Evolutionary conservation across 2,888 invertebrate species (phyloP).

Genomic region (Athetis lepigone): DNA sequence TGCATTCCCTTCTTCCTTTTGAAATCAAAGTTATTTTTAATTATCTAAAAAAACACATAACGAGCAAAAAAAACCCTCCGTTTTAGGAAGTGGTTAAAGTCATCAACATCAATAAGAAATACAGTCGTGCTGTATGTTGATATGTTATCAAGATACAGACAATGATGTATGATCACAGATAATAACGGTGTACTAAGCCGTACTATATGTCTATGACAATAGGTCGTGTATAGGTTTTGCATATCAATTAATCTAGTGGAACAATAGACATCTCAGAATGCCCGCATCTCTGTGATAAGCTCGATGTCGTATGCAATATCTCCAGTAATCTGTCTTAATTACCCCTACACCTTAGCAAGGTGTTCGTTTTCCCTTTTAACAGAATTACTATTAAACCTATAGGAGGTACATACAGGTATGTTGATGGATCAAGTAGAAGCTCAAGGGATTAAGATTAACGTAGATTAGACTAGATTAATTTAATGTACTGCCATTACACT

Average conservation of each 20-base stretch:
- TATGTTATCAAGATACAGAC: not conserved
- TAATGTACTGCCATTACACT: not conserved
- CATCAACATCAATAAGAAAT: not conserved
- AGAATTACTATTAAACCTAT: not conserved
- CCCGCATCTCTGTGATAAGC: constrained; percentile 42
- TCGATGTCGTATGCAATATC: constrained; percentile 1
- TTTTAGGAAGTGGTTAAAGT: too few relatives aligned
- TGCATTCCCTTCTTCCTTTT: too few relatives aligned
- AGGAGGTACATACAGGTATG: not conserved
- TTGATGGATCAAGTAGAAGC: not conserved
- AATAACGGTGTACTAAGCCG: not conserved
- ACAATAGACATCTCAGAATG: constrained; percentile 29
- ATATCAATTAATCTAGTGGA: constrained; percentile 23
- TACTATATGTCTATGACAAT: constrained; percentile 3
- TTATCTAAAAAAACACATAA: too few relatives aligned
- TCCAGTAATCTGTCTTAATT: constrained; percentile 41
- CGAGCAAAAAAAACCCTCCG: too few relatives aligned
- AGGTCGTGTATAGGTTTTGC: constrained; percentile 6
- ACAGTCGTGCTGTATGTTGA: not conserved
- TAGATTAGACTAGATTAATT: constrained; percentile 9
- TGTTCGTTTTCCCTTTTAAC: constrained; percentile 26
- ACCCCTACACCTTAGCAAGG: not conserved
- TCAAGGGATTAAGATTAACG: constrained; percentile 19
- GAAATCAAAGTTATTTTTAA: too few relatives aligned
- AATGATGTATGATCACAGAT: constrained; percentile 3